Base-by-base conservation (phyloP, 2,888 invertebrate species). In the Coelinius sp. region DNA sequence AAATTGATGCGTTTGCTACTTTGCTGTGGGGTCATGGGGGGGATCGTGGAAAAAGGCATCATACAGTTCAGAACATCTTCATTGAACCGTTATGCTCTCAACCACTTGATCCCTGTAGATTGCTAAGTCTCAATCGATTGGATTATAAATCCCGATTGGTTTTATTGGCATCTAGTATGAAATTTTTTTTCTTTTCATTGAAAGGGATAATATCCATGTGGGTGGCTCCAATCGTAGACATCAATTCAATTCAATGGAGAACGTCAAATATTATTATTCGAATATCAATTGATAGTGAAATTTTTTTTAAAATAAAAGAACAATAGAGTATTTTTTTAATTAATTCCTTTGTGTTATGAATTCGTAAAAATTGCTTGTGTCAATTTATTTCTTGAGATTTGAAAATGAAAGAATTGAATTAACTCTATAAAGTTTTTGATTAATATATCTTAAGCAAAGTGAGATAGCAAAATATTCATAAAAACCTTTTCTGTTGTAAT, bases 1-100 rank as follows among this genome's bases (percentile, higher is more conserved):
- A 75, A 77, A 77, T n/a, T 74, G 73, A 75, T 59, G 71, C 67
- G 73, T 71, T 72, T 71, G 72, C 70, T 53, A 71, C 44, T 68
- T 73, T 69, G 70, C 12, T 22, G 24, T 6, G 38, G 68, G 71
- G 71, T 68, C 68, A 68, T 24, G 22, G 44, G 22, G 44, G 52
- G 44, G 71, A 72, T 72, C 71, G 71, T 72, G 71, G 71, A 72
- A 72, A 59, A 68, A 64, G 71, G 68, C 71, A 38, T 62, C 59
- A 59, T 20, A 59, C 71, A 24, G 71, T 35, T 65, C 56, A 56
- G 38, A 72, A 72, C 68, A 64, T 72, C 71, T 72, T 72, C 63
- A 72, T 72, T 68, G 63, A 68, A 72, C 71, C 71, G 71, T 72
- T 72, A 72, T 71, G 46, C 62, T 67, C 53, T 68, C 64, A 52